phyloP scores from a whole-genome alignment of 2,797 vertebrate genomes.

The Hoplostethus mediterraneus region DNA sequence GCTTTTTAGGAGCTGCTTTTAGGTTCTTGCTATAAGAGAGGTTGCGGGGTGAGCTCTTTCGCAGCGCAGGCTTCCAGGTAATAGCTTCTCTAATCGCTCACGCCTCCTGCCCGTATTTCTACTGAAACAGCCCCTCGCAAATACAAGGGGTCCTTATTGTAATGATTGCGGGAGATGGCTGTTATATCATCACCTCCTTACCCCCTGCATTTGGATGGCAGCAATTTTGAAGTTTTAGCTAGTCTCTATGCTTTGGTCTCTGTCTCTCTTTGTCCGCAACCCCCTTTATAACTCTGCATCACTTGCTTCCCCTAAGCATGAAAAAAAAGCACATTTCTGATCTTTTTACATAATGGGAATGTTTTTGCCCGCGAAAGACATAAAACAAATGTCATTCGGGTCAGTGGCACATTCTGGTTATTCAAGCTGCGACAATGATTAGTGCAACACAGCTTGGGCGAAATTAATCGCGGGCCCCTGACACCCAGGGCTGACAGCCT shows the following conservation, averaged over 20 bases:
- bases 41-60: constrained; percentile 50
- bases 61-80: constrained; percentile 59
- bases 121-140: constrained; percentile 33
- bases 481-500: constrained; percentile 58
- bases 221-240: constrained; percentile 35
- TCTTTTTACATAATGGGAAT: constrained; percentile 58
- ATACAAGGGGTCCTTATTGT: constrained; percentile 33
- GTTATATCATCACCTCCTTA: constrained; percentile 61
- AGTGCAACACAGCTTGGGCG: constrained; percentile 52
- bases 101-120: constrained; percentile 53
- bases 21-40: constrained; percentile 39
- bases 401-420: constrained; percentile 63
- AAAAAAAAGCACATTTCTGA: constrained; percentile 59
- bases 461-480: constrained; percentile 71
- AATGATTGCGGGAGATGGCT: constrained; percentile 38
- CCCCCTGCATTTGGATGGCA: constrained; percentile 43
- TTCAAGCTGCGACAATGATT: constrained; percentile 78
- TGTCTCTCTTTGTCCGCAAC: constrained; percentile 5
- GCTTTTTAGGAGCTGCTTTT: constrained; percentile 45
- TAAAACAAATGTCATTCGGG: constrained; percentile 62
- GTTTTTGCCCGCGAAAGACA: constrained; percentile 62
- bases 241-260: constrained; percentile 11
- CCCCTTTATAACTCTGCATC: not conserved
- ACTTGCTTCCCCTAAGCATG: constrained; percentile 12
- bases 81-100: constrained; percentile 58